phyloP scores from a whole-genome alignment of 2,888 invertebrate species.

The Lochmaea crataegi region DNA sequence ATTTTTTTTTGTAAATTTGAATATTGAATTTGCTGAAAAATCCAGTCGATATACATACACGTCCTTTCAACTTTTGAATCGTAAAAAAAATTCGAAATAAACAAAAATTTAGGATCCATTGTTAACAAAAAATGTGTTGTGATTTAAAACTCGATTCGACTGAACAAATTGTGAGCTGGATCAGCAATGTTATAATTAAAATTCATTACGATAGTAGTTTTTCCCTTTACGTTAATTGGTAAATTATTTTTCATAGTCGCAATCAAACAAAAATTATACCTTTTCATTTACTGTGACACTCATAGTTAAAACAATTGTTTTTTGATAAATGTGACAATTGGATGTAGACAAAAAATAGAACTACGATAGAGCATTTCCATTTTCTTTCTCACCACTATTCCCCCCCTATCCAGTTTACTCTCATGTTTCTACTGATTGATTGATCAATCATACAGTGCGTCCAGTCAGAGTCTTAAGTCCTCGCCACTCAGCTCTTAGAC shows the following conservation, averaged over 20 bases:
- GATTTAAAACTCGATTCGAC: background rate
- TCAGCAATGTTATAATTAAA: constrained; percentile 14
- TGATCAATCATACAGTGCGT: too few relatives aligned
- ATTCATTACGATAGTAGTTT: constrained; percentile 2
- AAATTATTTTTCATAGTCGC: background rate
- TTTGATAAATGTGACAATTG: too few relatives aligned
- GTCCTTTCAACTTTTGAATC: background rate
- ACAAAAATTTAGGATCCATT: constrained; percentile 1
- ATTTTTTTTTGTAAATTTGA: background rate
- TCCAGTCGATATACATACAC: background rate
- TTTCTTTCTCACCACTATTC: too few relatives aligned
- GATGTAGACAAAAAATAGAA: too few relatives aligned
- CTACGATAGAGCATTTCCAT: too few relatives aligned
- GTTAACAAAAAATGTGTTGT: constrained; percentile 1
- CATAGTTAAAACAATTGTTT: too few relatives aligned
- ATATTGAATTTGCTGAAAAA: background rate
- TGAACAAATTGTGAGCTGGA: constrained; percentile 4
- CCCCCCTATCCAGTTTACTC: too few relatives aligned
- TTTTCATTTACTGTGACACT: background rate
- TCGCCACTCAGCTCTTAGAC: too few relatives aligned
- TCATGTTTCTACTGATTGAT: too few relatives aligned
- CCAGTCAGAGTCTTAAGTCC: too few relatives aligned
- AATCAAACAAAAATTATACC: background rate
- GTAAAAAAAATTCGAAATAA: background rate
- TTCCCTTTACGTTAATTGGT: background rate